phyloP scores from a whole-genome alignment of 1,140 invertebrate genomes.

The Drosophila sp. region DNA sequence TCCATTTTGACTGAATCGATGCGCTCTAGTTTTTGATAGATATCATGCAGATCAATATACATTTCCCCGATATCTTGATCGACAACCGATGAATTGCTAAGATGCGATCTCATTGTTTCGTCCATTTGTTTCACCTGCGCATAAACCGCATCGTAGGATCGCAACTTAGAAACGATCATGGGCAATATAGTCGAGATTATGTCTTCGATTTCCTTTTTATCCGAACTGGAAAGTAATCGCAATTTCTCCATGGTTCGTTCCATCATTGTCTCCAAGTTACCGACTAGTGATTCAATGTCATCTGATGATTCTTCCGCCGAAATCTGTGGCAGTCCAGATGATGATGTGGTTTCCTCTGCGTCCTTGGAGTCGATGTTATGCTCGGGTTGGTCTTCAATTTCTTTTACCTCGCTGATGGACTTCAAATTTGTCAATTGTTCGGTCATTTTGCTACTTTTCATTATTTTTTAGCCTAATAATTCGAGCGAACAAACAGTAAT shows the following conservation, averaged over 20 bases:
- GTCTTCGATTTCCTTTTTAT: background rate
- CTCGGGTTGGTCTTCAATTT: no score
- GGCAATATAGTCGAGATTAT: constrained; percentile 34
- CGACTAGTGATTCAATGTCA: no score
- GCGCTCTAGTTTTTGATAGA: constrained; percentile 27
- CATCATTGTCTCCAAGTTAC: background rate
- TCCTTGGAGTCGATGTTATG: no score
- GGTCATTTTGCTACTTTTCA: no score
- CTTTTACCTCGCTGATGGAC: no score
- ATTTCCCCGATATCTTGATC: constrained; percentile 40
- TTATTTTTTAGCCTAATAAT: no score
- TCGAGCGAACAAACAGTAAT: no score
- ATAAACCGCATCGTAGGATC: background rate
- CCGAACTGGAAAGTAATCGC: background rate
- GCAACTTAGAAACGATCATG: constrained; percentile 22
- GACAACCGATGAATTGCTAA: background rate
- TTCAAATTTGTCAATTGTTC: no score
- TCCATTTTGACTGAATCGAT: background rate
- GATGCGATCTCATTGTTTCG: background rate
- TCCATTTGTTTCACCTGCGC: background rate
- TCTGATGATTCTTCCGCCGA: no score
- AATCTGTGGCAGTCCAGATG: no score
- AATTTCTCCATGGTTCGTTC: background rate
- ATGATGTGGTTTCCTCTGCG: no score
- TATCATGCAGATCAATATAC: constrained; percentile 43